Percentiles rank a stretch among this genome's conserved stretches.
Conservation (phyloP, 2,797 vertebrate genomes). For the Takifugu ocellatus region DNA sequence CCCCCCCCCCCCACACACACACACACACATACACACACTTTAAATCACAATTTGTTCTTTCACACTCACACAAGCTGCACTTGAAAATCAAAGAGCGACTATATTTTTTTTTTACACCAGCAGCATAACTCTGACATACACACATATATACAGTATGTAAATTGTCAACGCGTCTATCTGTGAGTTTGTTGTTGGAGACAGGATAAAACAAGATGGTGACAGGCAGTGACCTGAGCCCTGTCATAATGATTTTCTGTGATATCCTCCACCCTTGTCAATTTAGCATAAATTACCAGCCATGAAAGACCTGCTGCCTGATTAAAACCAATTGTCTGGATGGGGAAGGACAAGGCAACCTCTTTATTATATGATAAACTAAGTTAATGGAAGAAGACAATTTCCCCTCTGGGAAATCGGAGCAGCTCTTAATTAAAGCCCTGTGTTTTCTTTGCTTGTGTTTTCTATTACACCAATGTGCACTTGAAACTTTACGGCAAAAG, state of each 20-base stretch:
- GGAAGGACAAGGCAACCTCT: slow-evolving; percentile 81
- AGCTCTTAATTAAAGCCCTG: slow-evolving; percentile 77
- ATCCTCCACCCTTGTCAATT: slow-evolving; percentile 79
- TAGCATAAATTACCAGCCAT: slow-evolving; percentile 80
- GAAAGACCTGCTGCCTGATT: slow-evolving; percentile 81
- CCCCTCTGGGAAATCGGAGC: slow-evolving; percentile 71
- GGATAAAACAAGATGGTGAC: slow-evolving; percentile 64
- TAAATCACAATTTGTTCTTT: slow-evolving; percentile 90
- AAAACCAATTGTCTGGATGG: slow-evolving; percentile 82
- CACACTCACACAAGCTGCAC: slow-evolving; percentile 52
- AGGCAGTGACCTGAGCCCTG: slow-evolving; percentile 68
- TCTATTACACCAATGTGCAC: slow-evolving; percentile 48
- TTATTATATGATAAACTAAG: slow-evolving; percentile 80
- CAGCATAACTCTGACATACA: too few relatives aligned
- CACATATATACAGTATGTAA: too few relatives aligned
- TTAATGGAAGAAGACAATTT: slow-evolving; percentile 78
- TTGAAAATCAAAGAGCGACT: slow-evolving; percentile 42
- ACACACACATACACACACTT: slow-evolving; percentile 66
- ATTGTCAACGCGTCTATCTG: slow-evolving; percentile 2
- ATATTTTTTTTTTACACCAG: too few relatives aligned
- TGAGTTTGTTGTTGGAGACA: slow-evolving; percentile 40
- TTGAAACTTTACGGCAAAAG: slow-evolving; percentile 37
- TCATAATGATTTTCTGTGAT: slow-evolving; percentile 77
- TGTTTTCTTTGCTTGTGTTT: slow-evolving; percentile 51
- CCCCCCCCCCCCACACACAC: slow-evolving; percentile 35